Evolutionary conservation across 2,888 invertebrate genomes (phyloP).

Genomic region (Patella ulyssiponensis): DNA sequence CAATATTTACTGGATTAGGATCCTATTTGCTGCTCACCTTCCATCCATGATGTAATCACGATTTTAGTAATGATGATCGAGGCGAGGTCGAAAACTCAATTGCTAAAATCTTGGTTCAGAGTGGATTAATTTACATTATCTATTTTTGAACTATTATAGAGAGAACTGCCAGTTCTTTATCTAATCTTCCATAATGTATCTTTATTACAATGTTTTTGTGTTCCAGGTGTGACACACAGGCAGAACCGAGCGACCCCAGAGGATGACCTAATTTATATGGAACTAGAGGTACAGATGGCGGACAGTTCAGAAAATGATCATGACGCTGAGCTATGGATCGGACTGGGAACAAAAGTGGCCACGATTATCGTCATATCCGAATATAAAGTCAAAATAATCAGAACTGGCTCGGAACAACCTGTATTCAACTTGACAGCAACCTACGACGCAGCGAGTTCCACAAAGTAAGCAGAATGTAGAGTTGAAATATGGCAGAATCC

Average conservation of each 20-base stretch:
- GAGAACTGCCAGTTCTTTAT: no score
- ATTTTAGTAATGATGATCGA: neutral
- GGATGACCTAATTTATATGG: constrained; percentile 55
- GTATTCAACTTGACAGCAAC: constrained; percentile 44
- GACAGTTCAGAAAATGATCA: constrained; percentile 48
- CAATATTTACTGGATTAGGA: no score
- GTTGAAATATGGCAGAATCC: no score
- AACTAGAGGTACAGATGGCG: constrained; percentile 56
- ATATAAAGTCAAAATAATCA: constrained; percentile 40
- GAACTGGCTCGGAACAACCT: constrained; percentile 49
- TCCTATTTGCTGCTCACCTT: neutral
- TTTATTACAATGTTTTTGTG: neutral
- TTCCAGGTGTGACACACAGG: constrained; percentile 46
- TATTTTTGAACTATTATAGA: no score
- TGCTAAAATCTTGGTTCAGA: no score
- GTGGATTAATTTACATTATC: no score
- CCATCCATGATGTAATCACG: no score
- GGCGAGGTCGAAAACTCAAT: no score
- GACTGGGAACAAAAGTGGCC: constrained; percentile 51
- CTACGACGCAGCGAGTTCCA: constrained; percentile 35
- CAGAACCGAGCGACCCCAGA: constrained; percentile 31
- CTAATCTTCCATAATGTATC: no score
- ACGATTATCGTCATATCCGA: constrained; percentile 47
- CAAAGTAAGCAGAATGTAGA: constrained; percentile 34
- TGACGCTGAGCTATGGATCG: constrained; percentile 40